Evolutionary conservation across 2,797 vertebrate genomes (phyloP).

Genomic region (Gymnoscopelus microlampas): DNA sequence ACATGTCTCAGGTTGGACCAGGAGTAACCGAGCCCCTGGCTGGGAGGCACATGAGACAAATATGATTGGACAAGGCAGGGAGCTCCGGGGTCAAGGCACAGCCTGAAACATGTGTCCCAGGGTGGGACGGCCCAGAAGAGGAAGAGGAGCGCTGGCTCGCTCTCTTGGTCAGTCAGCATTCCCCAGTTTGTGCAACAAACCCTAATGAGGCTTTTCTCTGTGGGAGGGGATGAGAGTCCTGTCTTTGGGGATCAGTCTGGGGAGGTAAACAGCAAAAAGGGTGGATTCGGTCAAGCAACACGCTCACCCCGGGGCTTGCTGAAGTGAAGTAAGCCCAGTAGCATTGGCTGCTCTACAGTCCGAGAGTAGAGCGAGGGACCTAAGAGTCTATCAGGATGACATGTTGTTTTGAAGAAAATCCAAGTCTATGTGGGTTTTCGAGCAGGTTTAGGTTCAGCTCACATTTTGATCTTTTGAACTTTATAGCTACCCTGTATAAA

Average conservation of each 20-base stretch:
- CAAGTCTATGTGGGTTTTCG: no score
- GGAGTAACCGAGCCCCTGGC: slow-evolving; percentile 53
- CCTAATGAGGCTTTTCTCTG: slow-evolving; percentile 73
- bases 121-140: slow-evolving; percentile 38
- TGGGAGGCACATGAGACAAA: slow-evolving; percentile 63
- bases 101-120: slow-evolving; percentile 63
- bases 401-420: no score
- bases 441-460: background rate
- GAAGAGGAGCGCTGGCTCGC: slow-evolving; percentile 15
- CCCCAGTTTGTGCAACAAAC: slow-evolving; percentile 67
- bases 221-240: slow-evolving; percentile 42
- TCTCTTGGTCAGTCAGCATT: slow-evolving; percentile 44
- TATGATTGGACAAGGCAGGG: slow-evolving; percentile 63
- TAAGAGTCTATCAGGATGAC: background rate
- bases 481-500: no score
- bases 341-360: background rate
- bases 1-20: slow-evolving; percentile 33
- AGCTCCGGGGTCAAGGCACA: slow-evolving; percentile 59
- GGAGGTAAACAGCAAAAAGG: slow-evolving; percentile 44
- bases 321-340: slow-evolving; percentile 13
- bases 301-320: slow-evolving; percentile 15
- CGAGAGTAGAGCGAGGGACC: background rate
- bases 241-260: slow-evolving; percentile 57
- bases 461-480: no score
- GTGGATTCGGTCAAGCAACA: slow-evolving; percentile 48